These are phyloP conservation scores for Agrilus cyanescens DNA, from an alignment of 2,888 invertebrate species.

Conservation along the genomic window DNA sequence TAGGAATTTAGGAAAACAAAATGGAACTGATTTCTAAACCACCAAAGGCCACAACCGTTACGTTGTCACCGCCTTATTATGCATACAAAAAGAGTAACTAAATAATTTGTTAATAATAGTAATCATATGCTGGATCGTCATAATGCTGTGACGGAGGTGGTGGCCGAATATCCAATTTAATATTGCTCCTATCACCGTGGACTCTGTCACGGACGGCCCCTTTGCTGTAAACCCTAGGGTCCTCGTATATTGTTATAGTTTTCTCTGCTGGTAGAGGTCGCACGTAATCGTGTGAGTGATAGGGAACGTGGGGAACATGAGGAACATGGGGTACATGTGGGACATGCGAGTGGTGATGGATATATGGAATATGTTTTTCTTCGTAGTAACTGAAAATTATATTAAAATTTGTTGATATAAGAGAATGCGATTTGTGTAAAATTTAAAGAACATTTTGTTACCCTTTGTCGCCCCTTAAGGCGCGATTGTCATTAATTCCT, in stretches of 20 bases:
- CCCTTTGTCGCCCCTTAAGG: background rate
- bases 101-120: slow-evolving; percentile 10
- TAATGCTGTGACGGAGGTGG: slow-evolving; percentile 11
- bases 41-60: no score
- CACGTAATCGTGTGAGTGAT: background rate
- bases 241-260: slow-evolving; percentile 33
- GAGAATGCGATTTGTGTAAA: no score
- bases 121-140: slow-evolving; percentile 10
- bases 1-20: no score
- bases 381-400: slow-evolving; percentile 3
- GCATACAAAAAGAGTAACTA: background rate
- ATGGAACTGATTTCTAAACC: no score
- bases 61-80: background rate
- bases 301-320: background rate
- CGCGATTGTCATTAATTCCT: slow-evolving; percentile 16
- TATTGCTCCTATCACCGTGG: slow-evolving; percentile 19
- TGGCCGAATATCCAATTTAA: slow-evolving; percentile 22
- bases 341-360: slow-evolving; percentile 2
- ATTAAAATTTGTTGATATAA: no score
- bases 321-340: slow-evolving; percentile 7
- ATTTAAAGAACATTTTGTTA: no score
- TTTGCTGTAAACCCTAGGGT: slow-evolving; percentile 23
- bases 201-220: slow-evolving; percentile 11
- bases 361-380: slow-evolving; percentile 6
- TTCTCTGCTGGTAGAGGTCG: slow-evolving; percentile 14